phyloP scores from a whole-genome alignment of 2,888 invertebrate species.

The Smittia sp. region DNA sequence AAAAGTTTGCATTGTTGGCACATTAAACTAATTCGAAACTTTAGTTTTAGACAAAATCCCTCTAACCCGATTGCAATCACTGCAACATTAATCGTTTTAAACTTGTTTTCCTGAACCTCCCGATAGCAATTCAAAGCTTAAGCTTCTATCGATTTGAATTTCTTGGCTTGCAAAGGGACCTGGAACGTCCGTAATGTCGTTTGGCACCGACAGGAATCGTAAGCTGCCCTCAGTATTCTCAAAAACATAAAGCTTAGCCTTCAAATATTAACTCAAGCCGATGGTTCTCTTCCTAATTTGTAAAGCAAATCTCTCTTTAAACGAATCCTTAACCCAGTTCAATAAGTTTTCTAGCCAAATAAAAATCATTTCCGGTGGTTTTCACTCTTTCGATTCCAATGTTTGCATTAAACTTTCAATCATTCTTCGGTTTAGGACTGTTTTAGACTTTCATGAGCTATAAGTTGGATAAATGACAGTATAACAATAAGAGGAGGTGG shows the following conservation, averaged over 20 bases:
- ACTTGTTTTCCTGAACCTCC: too few relatives aligned
- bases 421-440: background rate
- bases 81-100: too few relatives aligned
- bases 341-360: background rate
- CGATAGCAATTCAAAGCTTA: too few relatives aligned
- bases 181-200: background rate
- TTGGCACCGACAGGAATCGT: background rate
- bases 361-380: too few relatives aligned
- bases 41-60: too few relatives aligned
- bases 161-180: background rate
- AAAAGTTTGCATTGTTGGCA: background rate
- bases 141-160: too few relatives aligned
- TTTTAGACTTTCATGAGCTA: background rate
- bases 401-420: background rate
- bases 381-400: background rate
- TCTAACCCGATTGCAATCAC: too few relatives aligned
- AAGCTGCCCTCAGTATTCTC: background rate
- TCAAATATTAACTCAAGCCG: background rate
- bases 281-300: background rate
- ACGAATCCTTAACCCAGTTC: background rate
- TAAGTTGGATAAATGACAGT: constrained; percentile 6
- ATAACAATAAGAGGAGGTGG: constrained; percentile 7
- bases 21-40: too few relatives aligned
- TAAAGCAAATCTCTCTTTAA: background rate
- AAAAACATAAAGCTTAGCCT: background rate